These are phyloP conservation scores for Ochotona curzoniae DNA, from an alignment of 2,113 vertebrate species.

Conservation along the genomic window DNA sequence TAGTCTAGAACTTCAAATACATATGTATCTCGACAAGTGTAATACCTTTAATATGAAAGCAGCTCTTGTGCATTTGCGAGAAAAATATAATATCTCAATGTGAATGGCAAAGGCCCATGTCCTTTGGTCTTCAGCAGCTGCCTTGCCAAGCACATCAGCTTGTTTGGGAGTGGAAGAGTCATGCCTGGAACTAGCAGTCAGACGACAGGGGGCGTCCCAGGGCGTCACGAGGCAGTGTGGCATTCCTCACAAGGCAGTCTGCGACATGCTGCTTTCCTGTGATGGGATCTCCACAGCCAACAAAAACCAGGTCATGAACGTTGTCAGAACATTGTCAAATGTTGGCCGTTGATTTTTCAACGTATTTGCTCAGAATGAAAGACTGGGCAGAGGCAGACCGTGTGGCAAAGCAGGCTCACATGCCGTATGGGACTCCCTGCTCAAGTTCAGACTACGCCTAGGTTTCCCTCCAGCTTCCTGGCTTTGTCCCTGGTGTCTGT, in stretches of 20 bases:
- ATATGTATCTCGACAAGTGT: neutral
- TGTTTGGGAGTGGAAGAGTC: too few species aligned
- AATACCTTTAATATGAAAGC: neutral
- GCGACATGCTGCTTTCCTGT: neutral
- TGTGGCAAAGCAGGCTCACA: too few species aligned
- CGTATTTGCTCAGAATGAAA: neutral
- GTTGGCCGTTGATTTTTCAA: conserved; percentile 37
- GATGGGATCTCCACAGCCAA: neutral
- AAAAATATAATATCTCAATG: conserved; percentile 30
- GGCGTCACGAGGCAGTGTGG: neutral
- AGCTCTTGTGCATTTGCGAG: neutral
- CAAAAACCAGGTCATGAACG: conserved; percentile 51
- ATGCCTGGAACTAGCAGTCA: too few species aligned
- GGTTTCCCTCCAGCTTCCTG: too few species aligned
- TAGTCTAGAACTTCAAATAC: neutral
- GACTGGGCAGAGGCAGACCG: neutral
- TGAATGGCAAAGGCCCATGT: too few species aligned
- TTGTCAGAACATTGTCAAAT: conserved; percentile 22
- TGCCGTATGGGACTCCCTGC: too few species aligned
- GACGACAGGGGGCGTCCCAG: too few species aligned
- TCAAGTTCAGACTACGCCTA: too few species aligned
- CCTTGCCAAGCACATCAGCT: too few species aligned
- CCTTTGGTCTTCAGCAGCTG: too few species aligned
- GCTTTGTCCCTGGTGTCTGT: too few species aligned
- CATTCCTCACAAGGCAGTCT: neutral